Base-by-base conservation (phyloP, 1,140 invertebrate species). In the Melitaea cinxia region DNA sequence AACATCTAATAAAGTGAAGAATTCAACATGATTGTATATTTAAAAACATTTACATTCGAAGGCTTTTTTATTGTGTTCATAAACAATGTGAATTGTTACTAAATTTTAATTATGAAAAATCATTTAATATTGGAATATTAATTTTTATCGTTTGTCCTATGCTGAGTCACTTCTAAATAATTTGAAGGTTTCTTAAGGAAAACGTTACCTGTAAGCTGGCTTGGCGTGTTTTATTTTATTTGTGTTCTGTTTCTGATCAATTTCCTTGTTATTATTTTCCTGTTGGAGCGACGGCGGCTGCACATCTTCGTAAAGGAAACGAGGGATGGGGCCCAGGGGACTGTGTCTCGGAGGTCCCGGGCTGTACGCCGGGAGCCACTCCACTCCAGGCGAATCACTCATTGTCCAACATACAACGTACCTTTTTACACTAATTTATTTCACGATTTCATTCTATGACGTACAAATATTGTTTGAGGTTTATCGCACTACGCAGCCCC, bases 331-430 rank as follows among this genome's bases (percentile, higher is more conserved):
- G 5, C 88, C 88, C 56, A 89, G 75, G n/a, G 88, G 88, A 64
- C 84, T 90, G 73, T 90, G 88, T 67, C 88, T 82, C 73, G 86
- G 85, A 53, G 88, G 85, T 21, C 88, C 85, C 63, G 88, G 85
- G 68, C 88, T 90, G 75, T 86, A 90, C 58, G 88, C 88, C 75
- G 88, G 86, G 75, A 90, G 82, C 88, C 88, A 90, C 82, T 90
- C 88, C 71, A 90, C 88, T 73, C 85, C 88, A 62, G 85, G 85
- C 65, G 88, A 89, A 70, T 90, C 88, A 61, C 83, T 89, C 88
- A 90, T 90, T 86, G 83, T 90, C 72, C 77, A 80, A 81, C 80
- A 81, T 80, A 85, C 65, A 57, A 72, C 72, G 64, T 68, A 77
- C 70, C 73, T 73, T 69, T 65, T 66, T 58, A 57, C 68, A 68